Base-by-base conservation (phyloP, 2,888 invertebrate genomes). In the Tridacna gigas region DNA sequence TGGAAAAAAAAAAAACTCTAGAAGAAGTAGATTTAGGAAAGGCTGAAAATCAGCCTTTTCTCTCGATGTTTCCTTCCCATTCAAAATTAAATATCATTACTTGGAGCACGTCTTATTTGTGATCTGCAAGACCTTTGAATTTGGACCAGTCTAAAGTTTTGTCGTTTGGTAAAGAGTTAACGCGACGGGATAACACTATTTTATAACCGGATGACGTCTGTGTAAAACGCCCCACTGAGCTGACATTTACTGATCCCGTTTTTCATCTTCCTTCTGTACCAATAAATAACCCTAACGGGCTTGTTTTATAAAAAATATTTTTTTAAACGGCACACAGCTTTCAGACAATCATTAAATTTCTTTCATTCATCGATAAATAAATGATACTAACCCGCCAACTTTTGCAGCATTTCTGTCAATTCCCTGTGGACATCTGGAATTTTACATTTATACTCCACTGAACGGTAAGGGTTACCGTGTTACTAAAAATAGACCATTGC, bases 211-310 rank as follows among this genome's bases (percentile, higher is more conserved):
- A 67, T 67, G 67, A n/a, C 45, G 67, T 26, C 26, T 45, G 67
- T 67, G 67, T 67, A 45, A 28, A 45, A 67, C 67, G 67, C 67
- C 67, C 67, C 45, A 67, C 67, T 67, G 67, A 20, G 20, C 56
- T 20, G 15, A 56, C 37, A 37, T 37, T 37, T 37, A 37, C 37
- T 37, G 37, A 37, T 7, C 37, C 7, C 7, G 37, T 37, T 37
- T 37, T 37, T 37, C 37, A 37, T 37, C 37, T 37, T 37, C 37
- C 37, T 37, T 37, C 2, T 7, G 37, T 7, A 7, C 37, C 37
- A 7, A 37, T 37, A 37, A 37, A 37, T 37, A 37, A 37, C 37
- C 2, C 37, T 7, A 37, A 37, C 2, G 7, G 37, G 61, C n/a
- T 25, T n/a, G n/a, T n/a, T 11, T n/a, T 22, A 15, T 20, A 61